phyloP scores from a whole-genome alignment of 2,797 vertebrate genomes.

The Tamandua tetradactyla region DNA sequence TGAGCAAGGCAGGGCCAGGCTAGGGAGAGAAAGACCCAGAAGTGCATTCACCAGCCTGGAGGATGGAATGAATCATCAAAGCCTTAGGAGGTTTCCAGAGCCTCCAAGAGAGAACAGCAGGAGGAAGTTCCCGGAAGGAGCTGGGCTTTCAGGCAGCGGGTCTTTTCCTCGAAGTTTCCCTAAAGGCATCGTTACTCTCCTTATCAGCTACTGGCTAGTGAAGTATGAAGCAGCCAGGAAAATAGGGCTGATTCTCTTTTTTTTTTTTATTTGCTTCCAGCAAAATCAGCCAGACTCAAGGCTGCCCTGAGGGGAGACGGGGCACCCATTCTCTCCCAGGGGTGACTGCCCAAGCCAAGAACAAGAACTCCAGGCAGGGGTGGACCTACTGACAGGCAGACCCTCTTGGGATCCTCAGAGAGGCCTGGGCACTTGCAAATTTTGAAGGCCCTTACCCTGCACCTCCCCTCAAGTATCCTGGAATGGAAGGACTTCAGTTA shows the following conservation, averaged over 20 bases:
- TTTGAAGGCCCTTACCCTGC: neutral
- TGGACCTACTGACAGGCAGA: neutral
- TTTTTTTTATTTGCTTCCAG: no score
- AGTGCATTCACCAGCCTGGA: neutral
- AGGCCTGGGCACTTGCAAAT: neutral
- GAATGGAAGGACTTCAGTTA: neutral
- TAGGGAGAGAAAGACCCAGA: neutral
- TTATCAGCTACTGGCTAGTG: neutral
- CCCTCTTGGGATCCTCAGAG: neutral
- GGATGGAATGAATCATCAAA: neutral
- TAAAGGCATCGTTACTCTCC: conserved; percentile 60
- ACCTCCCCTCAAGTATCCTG: neutral
- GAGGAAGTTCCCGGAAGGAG: neutral
- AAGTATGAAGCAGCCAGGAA: neutral
- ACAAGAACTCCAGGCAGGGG: neutral
- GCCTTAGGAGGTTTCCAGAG: neutral
- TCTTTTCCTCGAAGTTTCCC: conserved; percentile 70
- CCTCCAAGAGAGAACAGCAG: neutral
- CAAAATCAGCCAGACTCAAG: neutral
- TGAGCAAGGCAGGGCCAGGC: neutral
- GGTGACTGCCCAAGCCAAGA: neutral
- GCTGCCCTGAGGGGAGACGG: neutral
- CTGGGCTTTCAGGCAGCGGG: conserved; percentile 52
- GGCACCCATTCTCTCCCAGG: neutral
- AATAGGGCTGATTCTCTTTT: no score